Evolutionary conservation across 2,888 invertebrate species (phyloP).

Genomic region (Epistrophe grossulariae): DNA sequence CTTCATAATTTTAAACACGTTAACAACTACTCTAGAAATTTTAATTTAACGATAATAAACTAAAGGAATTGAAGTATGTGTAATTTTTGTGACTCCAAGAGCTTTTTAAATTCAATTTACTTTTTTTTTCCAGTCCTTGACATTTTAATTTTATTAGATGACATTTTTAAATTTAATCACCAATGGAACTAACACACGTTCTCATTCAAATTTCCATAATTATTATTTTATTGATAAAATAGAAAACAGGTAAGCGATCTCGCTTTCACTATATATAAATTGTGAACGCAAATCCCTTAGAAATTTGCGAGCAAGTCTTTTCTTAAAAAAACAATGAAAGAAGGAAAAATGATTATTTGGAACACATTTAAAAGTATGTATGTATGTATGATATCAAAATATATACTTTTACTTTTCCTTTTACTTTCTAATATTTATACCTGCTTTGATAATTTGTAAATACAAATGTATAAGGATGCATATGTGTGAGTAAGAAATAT

Average conservation of each 20-base stretch:
- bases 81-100: too few relatives aligned
- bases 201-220: background rate
- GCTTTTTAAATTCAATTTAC: too few relatives aligned
- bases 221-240: slow-evolving; percentile 4
- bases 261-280: background rate
- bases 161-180: too few relatives aligned
- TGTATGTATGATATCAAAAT: background rate
- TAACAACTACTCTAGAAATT: too few relatives aligned
- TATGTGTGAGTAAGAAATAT: background rate
- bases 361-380: background rate
- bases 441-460: background rate
- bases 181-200: too few relatives aligned
- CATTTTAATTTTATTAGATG: too few relatives aligned
- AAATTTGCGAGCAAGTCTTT: background rate
- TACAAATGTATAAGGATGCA: background rate
- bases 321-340: background rate
- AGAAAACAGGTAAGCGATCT: slow-evolving; percentile 1
- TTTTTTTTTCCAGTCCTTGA: too few relatives aligned
- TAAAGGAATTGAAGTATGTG: too few relatives aligned
- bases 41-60: too few relatives aligned
- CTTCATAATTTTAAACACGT: too few relatives aligned
- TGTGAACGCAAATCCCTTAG: background rate
- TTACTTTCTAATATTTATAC: slow-evolving; percentile 14
- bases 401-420: background rate
- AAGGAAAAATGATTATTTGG: background rate